Conservation (phyloP, 2,797 vertebrate species). For the Epinephelus coioides region DNA sequence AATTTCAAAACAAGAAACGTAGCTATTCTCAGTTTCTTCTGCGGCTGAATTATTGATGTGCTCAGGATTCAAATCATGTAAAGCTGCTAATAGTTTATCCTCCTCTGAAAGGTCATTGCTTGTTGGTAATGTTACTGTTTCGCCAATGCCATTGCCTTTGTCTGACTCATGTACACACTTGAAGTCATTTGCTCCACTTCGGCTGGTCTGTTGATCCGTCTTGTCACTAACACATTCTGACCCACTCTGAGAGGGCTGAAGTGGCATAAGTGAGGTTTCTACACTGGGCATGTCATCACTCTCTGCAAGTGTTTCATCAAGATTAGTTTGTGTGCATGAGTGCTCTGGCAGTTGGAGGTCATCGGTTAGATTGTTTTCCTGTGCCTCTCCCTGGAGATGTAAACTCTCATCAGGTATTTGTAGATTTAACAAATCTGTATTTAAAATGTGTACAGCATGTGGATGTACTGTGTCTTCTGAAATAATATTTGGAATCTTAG, state of each 20-base stretch:
- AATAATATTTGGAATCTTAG: background rate
- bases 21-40: background rate
- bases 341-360: conserved; percentile 23
- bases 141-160: background rate
- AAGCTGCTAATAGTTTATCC: background rate
- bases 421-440: conserved; percentile 21
- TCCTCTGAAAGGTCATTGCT: conserved; percentile 2
- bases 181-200: background rate
- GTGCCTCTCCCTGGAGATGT: conserved; percentile 37
- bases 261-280: background rate
- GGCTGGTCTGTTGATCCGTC: background rate
- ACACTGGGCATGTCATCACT: background rate
- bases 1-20: conserved; percentile 17
- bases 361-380: conserved; percentile 29
- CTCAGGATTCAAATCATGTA: background rate
- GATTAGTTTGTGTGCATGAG: background rate
- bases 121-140: conserved; percentile 12
- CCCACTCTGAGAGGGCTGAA: conserved; percentile 18
- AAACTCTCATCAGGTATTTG: conserved; percentile 22
- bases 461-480: conserved; percentile 26
- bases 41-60: background rate
- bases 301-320: conserved; percentile 10
- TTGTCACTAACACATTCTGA: conserved; percentile 10
- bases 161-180: conserved; percentile 15
- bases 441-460: conserved; percentile 8